These are phyloP conservation scores for Ypsolopha sequella DNA, from an alignment of 2,888 invertebrate genomes.

Conservation along the genomic window DNA sequence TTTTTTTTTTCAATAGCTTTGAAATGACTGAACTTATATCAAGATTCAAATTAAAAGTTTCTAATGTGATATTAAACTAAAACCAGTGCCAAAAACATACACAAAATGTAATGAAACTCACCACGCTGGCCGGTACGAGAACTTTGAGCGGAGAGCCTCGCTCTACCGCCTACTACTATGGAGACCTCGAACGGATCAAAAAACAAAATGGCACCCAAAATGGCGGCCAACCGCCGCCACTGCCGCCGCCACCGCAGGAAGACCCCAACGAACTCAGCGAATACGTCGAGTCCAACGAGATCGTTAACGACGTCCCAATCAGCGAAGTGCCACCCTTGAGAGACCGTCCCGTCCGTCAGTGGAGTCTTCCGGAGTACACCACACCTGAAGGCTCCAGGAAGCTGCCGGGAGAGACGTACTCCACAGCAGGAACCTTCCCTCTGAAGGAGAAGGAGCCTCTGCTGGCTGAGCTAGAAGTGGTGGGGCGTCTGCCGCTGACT, in stretches of 20 bases:
- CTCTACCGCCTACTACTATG: conserved; percentile 71
- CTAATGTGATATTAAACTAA: background rate
- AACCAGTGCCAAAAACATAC: background rate
- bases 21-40: too few species aligned
- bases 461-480: conserved; percentile 50
- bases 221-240: background rate
- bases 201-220: conserved; percentile 29
- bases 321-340: conserved; percentile 45
- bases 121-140: too few species aligned
- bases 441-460: conserved; percentile 57
- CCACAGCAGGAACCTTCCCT: conserved; percentile 60
- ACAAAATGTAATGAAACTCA: background rate
- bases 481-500: conserved; percentile 45
- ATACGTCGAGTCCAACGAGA: conserved; percentile 42
- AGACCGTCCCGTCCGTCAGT: conserved; percentile 29
- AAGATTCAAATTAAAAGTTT: too few species aligned
- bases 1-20: too few species aligned
- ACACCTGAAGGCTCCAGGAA: conserved; percentile 33
- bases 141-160: conserved; percentile 35
- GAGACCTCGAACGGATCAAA: conserved; percentile 68
- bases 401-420: conserved; percentile 46
- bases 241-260: conserved; percentile 8
- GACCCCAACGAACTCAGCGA: conserved; percentile 63
- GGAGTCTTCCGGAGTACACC: conserved; percentile 39
- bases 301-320: conserved; percentile 40